phyloP scores from a whole-genome alignment of 2,113 vertebrate genomes.

The Sylvilagus bachmani region DNA sequence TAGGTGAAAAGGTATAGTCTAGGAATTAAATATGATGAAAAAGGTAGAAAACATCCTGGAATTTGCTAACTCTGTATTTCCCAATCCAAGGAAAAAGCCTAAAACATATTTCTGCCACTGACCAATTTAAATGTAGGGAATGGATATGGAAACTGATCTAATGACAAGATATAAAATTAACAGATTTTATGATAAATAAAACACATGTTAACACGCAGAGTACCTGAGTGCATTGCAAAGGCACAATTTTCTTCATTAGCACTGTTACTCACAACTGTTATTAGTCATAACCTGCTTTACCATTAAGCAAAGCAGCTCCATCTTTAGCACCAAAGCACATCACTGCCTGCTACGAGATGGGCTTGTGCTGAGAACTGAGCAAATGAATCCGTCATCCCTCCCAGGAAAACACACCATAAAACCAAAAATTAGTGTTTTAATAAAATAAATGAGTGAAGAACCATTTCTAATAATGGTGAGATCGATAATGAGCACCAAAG shows the following conservation, averaged over 20 bases:
- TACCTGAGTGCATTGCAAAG: background rate
- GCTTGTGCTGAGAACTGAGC: background rate
- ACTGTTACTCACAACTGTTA: background rate
- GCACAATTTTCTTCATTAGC: background rate
- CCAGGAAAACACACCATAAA: background rate
- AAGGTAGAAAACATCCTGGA: background rate
- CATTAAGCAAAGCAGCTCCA: background rate
- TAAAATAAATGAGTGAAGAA: background rate
- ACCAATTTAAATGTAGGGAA: background rate
- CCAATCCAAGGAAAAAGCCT: background rate
- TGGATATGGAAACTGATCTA: background rate
- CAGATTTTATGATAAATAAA: constrained; percentile 36
- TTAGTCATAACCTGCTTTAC: background rate
- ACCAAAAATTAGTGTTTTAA: background rate
- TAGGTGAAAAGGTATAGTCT: background rate
- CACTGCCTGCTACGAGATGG: background rate
- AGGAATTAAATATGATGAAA: background rate
- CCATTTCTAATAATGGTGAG: background rate
- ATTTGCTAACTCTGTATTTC: background rate
- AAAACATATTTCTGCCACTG: background rate
- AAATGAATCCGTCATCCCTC: constrained; percentile 14
- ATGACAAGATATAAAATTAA: background rate
- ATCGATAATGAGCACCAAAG: constrained; percentile 21
- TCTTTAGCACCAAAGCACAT: background rate
- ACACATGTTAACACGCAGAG: background rate